Evolutionary conservation across 1,140 invertebrate genomes (phyloP), one percentile per base, ranked within the genome.

Genomic region (Calosoma granatense): DNA sequence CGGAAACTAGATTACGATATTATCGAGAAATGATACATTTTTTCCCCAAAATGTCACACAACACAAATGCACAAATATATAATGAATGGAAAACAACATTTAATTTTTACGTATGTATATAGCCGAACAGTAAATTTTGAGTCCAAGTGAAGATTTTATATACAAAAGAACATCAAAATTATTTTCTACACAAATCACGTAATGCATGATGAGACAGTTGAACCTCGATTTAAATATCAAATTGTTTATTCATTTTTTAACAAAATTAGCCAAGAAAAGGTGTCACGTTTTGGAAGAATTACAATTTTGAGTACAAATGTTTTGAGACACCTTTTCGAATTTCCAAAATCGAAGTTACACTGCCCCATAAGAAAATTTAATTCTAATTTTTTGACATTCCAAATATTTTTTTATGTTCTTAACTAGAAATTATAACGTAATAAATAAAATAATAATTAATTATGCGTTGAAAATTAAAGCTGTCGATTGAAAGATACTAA

Each of bases 131-230:
- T 47, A 12, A 47, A 47, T 47, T 47, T 47, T 47, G 41, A 47
- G 41, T 36, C 41, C 41, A 17, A 47, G 17, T 47, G 4, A 47
- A 17, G 17, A 36, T 12, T 47, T 6, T 47, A 47, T 47, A 12
- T 47, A 47, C 41, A 47, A 47, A 47, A 47, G 41, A 47, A 47
- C 41, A 47, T 47, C 41, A 17, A 47, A 47, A 47, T 47, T 6
- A 47, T 47, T 47, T 17, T 17, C 41, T 47, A 47, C 41, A 47
- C 41, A 47, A 47, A 47, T 9, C 41, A 47, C 41, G 15, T 47
- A 47, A 47, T 47, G n/a, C n/a, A 36, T n/a, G n/a, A n/a, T n/a
- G 26, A 36, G 17, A 47, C 41, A 47, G 41, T 47, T 11, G 41
- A 47, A 17, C 41, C 17, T 17, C 41, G 41, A 47, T 17, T 47